phyloP scores from a whole-genome alignment of 2,113 vertebrate genomes.

The Eira barbara region DNA sequence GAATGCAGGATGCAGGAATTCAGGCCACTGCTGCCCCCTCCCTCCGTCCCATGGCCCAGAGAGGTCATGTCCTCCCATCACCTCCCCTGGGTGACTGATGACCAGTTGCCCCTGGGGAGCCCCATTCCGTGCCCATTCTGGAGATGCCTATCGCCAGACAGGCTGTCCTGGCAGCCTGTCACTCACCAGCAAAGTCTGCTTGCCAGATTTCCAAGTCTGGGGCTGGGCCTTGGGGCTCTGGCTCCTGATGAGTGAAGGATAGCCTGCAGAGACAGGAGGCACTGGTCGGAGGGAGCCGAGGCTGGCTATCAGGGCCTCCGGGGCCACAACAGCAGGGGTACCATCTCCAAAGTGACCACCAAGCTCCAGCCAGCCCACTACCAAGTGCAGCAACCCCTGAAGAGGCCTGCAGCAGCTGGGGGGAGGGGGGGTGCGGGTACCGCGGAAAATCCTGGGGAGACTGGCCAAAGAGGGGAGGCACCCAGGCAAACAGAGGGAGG shows the following conservation, averaged over 20 bases:
- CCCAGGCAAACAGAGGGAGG: background rate
- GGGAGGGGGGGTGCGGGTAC: background rate
- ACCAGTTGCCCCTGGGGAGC: background rate
- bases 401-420: background rate
- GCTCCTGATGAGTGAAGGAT: conserved; percentile 85
- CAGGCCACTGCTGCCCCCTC: background rate
- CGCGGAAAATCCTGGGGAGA: background rate
- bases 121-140: background rate
- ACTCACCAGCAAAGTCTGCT: conserved; percentile 86
- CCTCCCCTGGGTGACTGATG: background rate
- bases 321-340: background rate
- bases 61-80: background rate
- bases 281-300: background rate
- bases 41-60: background rate
- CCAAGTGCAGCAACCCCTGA: conserved; percentile 39
- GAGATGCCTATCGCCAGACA: background rate
- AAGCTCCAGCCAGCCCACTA: conserved; percentile 35
- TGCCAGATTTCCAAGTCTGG: conserved; percentile 87
- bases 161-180: background rate
- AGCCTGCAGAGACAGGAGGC: conserved; percentile 80
- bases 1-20: fast-evolving
- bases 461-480: background rate
- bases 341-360: background rate
- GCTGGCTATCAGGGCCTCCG: background rate
- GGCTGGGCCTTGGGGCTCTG: conserved; percentile 85